phyloP scores from a whole-genome alignment of 2,888 invertebrate genomes.

The Conistra vaccinii region DNA sequence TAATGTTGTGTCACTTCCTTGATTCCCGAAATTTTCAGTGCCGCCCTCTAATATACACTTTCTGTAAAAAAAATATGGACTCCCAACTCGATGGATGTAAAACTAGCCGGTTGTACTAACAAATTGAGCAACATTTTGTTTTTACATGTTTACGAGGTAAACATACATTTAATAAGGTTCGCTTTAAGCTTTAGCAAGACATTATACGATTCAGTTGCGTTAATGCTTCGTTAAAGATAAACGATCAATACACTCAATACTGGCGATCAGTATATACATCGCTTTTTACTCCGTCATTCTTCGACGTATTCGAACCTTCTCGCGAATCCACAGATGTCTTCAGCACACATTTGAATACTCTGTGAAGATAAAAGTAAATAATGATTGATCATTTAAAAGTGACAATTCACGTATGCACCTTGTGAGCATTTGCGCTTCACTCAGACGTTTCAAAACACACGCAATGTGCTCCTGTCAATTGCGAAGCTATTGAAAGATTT shows the following conservation, averaged over 20 bases:
- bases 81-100: too few species aligned
- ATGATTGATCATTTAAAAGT: constrained; percentile 71
- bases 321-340: constrained; percentile 59
- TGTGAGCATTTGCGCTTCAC: constrained; percentile 71
- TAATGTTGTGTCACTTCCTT: too few species aligned
- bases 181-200: background rate
- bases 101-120: background rate
- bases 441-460: constrained; percentile 65
- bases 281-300: constrained; percentile 48
- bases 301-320: constrained; percentile 50
- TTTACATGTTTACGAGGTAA: background rate
- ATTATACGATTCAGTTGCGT: background rate
- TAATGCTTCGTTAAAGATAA: constrained; percentile 20
- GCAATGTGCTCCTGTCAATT: constrained; percentile 82
- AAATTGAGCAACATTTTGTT: background rate
- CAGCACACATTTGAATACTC: constrained; percentile 62
- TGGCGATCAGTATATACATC: constrained; percentile 18
- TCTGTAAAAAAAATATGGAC: too few species aligned
- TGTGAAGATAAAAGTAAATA: constrained; percentile 69
- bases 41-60: too few species aligned
- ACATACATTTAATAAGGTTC: background rate
- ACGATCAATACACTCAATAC: constrained; percentile 18
- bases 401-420: constrained; percentile 66
- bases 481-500: constrained; percentile 72
- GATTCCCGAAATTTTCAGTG: too few species aligned